Evolutionary conservation across 2,113 vertebrate species (phyloP), one percentile per base, ranked within the genome.

Genomic region (Poeciliopsis retropinna): DNA sequence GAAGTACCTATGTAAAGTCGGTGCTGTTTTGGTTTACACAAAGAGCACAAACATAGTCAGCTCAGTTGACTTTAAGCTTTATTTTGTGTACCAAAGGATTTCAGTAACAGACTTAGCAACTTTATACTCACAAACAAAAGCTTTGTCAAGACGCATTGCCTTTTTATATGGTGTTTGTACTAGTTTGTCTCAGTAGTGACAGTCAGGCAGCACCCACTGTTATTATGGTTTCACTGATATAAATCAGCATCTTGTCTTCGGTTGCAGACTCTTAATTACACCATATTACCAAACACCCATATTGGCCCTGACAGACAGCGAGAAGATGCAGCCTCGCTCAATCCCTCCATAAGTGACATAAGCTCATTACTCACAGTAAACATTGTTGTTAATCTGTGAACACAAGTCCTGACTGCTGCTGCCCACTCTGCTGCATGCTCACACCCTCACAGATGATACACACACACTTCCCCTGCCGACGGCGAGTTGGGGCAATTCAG

Each of bases 341-440:
- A 27, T 74, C 61, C 77, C 61, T 78, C 81, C 77, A 78, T 73
- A 72, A 84, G 65, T 81, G 87, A 76, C 81, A 75, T 86, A 64
- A 90, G 72, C 87, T 84, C 79, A 72, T 89, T 82, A 76, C 83
- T 82, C 76, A 70, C 60, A 47, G 78, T 79, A 84, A 82, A 88
- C 76, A 81, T 13, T 32, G 70, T 31, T 72, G 76, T 70, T 85
- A 71, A 89, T 89, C 87, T 83, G 72, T 3, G 30, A 87, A 72
- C 86, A 81, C 86, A 77, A 86, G 78, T 80, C 82, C 64, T 5
- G 75, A 73, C 83, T 72, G 67, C 77, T 81, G 79, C 77, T 64
- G 79, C 78, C 77, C 72, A 73, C 68, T 75, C n/a, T 29, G 79
- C 62, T 44, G 47, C 54, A 60, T 57, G 70, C 47, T 69, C 79